These are phyloP conservation scores for Tachuris rubrigastra DNA, from an alignment of 2,113 vertebrate genomes.

Conservation along the genomic window DNA sequence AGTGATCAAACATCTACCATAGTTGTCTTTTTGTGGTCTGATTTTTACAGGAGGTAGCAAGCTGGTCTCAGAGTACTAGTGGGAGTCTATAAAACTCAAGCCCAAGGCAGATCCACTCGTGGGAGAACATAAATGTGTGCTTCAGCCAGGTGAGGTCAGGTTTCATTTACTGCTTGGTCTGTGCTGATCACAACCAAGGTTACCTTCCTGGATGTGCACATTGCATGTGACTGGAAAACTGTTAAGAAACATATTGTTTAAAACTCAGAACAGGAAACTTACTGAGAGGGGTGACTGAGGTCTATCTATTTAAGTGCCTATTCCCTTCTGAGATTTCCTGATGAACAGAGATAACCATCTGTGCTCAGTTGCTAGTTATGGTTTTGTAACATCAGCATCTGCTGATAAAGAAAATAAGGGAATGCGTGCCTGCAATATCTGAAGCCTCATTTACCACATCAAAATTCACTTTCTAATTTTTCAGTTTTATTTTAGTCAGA, in stretches of 20 bases:
- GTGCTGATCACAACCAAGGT: neutral
- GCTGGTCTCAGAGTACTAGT: neutral
- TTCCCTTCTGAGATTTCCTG: constrained; percentile 61
- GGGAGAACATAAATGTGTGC: neutral
- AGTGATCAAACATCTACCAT: rapidly evolving
- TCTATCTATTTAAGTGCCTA: constrained; percentile 38
- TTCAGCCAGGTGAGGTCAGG: neutral
- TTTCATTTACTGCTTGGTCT: neutral
- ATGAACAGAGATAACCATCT: constrained; percentile 69
- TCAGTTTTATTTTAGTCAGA: constrained; percentile 23
- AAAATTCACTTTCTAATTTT: constrained; percentile 57
- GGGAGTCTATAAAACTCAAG: neutral
- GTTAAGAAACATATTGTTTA: constrained; percentile 13
- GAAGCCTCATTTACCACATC: constrained; percentile 60
- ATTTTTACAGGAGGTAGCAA: neutral
- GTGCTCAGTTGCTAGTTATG: constrained; percentile 65
- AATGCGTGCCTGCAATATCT: constrained; percentile 58
- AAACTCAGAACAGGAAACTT: constrained; percentile 37
- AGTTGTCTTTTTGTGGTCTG: neutral
- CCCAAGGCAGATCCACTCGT: neutral
- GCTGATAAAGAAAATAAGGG: constrained; percentile 70
- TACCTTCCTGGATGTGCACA: neutral
- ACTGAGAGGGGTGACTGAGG: constrained; percentile 29
- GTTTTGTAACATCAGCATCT: constrained; percentile 77
- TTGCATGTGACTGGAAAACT: neutral